A percentile compares a stretch with the other conserved stretches of the same genome.
These are phyloP conservation scores for Temnopleurus reevesii DNA, from an alignment of 53 echinoderm and acorn worm species.

Conservation along the genomic window DNA sequence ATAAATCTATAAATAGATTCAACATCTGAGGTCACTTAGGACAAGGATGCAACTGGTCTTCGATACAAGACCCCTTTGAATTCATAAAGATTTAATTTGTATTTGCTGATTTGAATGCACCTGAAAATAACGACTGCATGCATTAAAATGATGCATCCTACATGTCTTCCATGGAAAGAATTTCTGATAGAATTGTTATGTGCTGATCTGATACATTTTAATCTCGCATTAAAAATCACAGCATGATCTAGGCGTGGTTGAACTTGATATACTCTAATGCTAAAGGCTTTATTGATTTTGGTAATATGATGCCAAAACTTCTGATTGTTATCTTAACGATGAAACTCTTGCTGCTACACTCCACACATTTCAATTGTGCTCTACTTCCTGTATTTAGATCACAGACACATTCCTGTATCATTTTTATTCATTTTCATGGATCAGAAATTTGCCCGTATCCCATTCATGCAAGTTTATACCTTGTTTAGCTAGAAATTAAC, in stretches of 20 bases:
- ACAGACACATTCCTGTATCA: no score
- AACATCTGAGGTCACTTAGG: constrained; percentile 42
- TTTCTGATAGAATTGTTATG: not conserved
- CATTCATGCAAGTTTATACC: no score
- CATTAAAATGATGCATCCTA: no score
- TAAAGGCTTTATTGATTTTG: not conserved
- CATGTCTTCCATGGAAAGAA: no score
- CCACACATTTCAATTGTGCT: no score
- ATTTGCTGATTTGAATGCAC: no score
- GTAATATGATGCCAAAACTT: not conserved
- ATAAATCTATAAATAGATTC: constrained; percentile 35
- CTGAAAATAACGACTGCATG: no score
- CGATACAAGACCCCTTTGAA: not conserved
- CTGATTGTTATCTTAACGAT: not conserved
- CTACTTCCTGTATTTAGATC: no score
- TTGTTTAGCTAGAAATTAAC: no score
- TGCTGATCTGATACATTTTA: not conserved
- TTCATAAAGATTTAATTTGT: not conserved
- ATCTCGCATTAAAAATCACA: not conserved
- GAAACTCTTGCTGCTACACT: no score
- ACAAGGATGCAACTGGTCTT: not conserved
- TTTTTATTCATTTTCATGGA: no score
- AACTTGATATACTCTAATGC: not conserved
- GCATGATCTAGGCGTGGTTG: not conserved
- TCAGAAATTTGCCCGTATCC: no score